phyloP scores from a whole-genome alignment of 1,140 invertebrate genomes.

The Aphis craccivora region DNA sequence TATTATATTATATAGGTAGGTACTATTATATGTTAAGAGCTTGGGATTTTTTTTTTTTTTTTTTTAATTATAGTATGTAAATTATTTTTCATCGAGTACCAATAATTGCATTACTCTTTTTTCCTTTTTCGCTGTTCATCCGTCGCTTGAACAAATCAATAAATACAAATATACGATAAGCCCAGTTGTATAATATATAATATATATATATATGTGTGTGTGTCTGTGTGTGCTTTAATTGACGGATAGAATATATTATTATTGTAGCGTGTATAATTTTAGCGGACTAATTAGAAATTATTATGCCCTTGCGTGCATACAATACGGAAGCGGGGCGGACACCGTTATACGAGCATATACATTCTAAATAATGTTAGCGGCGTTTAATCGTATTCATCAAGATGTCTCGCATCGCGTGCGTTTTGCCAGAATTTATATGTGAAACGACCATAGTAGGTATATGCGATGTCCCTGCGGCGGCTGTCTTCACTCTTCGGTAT shows the following conservation, averaged over 20 bases:
- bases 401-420: neutral
- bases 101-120: neutral
- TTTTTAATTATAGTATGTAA: neutral
- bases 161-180: neutral
- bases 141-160: neutral
- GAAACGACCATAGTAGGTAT: neutral
- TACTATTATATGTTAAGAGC: neutral
- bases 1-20: too few relatives aligned
- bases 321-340: neutral
- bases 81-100: neutral
- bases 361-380: neutral
- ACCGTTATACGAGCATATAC: neutral
- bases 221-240: neutral
- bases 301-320: neutral
- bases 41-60: neutral
- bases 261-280: constrained; percentile 4
- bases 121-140: neutral
- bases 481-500: neutral
- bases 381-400: constrained; percentile 16
- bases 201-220: too few relatives aligned
- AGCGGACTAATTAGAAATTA: neutral
- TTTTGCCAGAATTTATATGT: neutral
- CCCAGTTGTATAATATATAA: neutral
- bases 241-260: constrained; percentile 18
- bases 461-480: neutral